Evolutionary conservation across 1,140 invertebrate species (phyloP).

Genomic region (Ectropis grisescens): DNA sequence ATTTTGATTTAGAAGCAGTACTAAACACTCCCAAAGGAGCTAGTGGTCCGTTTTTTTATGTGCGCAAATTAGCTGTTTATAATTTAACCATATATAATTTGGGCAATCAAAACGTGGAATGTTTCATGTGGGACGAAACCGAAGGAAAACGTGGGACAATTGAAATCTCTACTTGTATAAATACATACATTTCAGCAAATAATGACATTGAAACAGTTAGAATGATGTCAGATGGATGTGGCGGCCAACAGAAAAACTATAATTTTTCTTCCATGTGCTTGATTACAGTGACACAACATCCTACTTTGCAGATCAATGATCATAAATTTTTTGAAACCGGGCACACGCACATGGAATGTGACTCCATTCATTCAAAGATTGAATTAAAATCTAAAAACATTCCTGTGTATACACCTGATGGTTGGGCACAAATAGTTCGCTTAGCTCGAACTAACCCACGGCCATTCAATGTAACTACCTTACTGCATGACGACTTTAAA

Average conservation of each 20-base stretch:
- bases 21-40: slow-evolving; percentile 7
- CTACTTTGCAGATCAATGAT: slow-evolving; percentile 3
- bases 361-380: slow-evolving; percentile 11
- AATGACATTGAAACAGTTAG: not conserved
- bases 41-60: slow-evolving; percentile 7
- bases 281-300: not conserved
- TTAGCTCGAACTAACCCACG: slow-evolving; percentile 9
- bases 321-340: slow-evolving; percentile 8
- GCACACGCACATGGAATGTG: slow-evolving; percentile 9
- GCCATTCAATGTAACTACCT: no score
- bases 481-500: no score
- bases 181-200: not conserved
- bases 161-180: slow-evolving; percentile 1
- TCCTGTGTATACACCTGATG: slow-evolving; percentile 9
- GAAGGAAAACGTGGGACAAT: slow-evolving; percentile 7
- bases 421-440: slow-evolving; percentile 5
- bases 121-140: slow-evolving; percentile 7
- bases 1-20: slow-evolving; percentile 9
- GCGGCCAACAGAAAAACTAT: slow-evolving; percentile 8
- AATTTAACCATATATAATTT: slow-evolving; percentile 8
- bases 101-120: slow-evolving; percentile 6
- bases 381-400: slow-evolving; percentile 10
- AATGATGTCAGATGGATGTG: slow-evolving; percentile 9
- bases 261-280: slow-evolving; percentile 6
- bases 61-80: slow-evolving; percentile 5